These are phyloP conservation scores for Ammospiza caudacuta DNA, from an alignment of 2,113 vertebrate genomes.

Conservation along the genomic window DNA sequence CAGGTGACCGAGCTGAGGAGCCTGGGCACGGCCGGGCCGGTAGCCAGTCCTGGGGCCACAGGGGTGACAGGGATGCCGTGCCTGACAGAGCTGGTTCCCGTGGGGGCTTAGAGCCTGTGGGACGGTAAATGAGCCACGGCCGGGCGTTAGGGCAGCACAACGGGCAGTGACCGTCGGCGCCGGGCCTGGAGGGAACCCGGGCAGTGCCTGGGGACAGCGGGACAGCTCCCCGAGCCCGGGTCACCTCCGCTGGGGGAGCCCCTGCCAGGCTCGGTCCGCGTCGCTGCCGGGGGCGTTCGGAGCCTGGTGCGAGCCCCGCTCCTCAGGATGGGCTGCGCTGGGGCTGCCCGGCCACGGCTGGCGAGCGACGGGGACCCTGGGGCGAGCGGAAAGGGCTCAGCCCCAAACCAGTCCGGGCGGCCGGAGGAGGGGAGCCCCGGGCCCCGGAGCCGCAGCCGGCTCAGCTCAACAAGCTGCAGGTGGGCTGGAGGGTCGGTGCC, in stretches of 20 bases:
- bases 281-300: not conserved
- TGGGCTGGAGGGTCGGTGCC: not conserved
- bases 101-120: not conserved
- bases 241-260: accelerated
- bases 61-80: accelerated
- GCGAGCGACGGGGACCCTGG: accelerated
- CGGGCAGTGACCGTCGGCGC: accelerated
- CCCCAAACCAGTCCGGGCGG: accelerated
- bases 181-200: accelerated
- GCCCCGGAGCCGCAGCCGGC: not conserved
- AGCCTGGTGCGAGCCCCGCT: accelerated
- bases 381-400: not conserved
- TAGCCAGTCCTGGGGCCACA: not conserved
- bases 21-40: not conserved
- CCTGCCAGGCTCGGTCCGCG: not conserved
- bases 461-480: not conserved
- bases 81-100: not conserved
- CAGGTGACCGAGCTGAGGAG: not conserved
- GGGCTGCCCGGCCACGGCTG: not conserved
- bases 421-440: accelerated
- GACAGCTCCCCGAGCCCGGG: accelerated
- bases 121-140: accelerated
- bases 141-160: accelerated
- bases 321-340: not conserved
- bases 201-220: too few species aligned